phyloP scores from a whole-genome alignment of 2,113 vertebrate species.

The Corythoichthys haematopterus region DNA sequence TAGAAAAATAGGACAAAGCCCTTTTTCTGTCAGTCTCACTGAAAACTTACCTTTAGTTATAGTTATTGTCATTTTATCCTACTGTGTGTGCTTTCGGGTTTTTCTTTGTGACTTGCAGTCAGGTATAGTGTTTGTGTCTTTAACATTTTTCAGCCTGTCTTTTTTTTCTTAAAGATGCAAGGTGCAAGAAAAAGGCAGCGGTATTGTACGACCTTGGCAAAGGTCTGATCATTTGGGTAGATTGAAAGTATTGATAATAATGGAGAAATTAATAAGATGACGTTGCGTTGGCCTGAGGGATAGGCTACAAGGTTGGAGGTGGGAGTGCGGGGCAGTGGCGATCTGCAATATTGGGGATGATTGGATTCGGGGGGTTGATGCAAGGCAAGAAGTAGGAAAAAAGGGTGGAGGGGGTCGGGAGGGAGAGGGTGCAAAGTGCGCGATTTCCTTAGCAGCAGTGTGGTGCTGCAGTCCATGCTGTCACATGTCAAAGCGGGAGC shows the following conservation, averaged over 20 bases:
- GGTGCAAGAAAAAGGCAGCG: conserved; percentile 34
- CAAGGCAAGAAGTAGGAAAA: conserved; percentile 20
- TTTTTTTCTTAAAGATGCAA: conserved; percentile 37
- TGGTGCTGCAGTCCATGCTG: conserved; percentile 68
- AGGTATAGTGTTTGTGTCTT: conserved; percentile 24
- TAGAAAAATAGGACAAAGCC: too few species aligned
- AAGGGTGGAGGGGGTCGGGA: conserved; percentile 27
- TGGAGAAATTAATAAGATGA: conserved; percentile 70
- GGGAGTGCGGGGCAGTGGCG: conserved; percentile 11
- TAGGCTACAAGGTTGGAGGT: conserved; percentile 34
- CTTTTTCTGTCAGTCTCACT: too few species aligned
- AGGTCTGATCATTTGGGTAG: conserved; percentile 65
- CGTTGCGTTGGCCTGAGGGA: conserved; percentile 54
- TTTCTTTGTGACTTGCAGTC: conserved; percentile 32
- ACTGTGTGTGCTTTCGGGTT: conserved; percentile 8
- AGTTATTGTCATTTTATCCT: conserved; percentile 7
- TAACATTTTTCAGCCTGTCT: conserved; percentile 38
- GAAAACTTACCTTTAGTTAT: too few species aligned
- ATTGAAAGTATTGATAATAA: conserved; percentile 71
- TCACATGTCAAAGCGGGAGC: conserved; percentile 75
- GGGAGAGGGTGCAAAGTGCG: conserved; percentile 61
- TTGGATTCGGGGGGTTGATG: conserved; percentile 12
- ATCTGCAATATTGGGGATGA: conserved; percentile 23
- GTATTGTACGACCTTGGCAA: conserved; percentile 66
- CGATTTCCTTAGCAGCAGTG: conserved; percentile 69